phyloP scores from a whole-genome alignment of 2,113 vertebrate species.

The Peromyscus maniculatus region DNA sequence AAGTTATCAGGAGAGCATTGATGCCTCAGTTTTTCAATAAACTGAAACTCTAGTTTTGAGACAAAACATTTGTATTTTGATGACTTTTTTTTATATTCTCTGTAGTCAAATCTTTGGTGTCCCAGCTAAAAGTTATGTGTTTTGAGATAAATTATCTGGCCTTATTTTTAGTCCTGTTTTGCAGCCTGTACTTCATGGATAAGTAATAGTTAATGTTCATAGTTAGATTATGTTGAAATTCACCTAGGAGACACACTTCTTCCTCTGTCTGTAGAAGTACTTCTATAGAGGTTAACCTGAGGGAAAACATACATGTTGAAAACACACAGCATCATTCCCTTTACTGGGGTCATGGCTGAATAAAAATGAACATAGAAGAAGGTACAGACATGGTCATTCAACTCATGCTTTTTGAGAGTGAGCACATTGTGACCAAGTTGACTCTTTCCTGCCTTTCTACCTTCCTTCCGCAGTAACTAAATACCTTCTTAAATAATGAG shows the following conservation, averaged over 20 bases:
- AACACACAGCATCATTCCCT: no score
- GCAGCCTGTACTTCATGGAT: rapidly evolving
- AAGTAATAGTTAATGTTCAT: background rate
- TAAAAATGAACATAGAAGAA: background rate
- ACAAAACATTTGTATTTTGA: background rate
- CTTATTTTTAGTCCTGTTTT: rapidly evolving
- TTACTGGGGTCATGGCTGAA: background rate
- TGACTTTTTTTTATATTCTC: background rate
- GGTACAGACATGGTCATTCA: background rate
- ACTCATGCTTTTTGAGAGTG: no score
- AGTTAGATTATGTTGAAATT: background rate
- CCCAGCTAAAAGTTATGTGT: background rate
- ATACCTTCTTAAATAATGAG: background rate
- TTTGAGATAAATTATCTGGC: rapidly evolving
- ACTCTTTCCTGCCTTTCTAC: background rate
- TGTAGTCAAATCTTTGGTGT: background rate
- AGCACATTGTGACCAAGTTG: background rate
- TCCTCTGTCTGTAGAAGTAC: background rate
- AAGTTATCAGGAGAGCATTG: background rate
- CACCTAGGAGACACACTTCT: background rate
- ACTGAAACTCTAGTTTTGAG: rapidly evolving
- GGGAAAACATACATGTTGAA: no score
- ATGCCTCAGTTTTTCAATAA: background rate
- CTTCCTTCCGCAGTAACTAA: background rate
- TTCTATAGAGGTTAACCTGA: background rate